Conservation (phyloP, 1,140 invertebrate genomes). For the Leptopilina clavipes region DNA sequence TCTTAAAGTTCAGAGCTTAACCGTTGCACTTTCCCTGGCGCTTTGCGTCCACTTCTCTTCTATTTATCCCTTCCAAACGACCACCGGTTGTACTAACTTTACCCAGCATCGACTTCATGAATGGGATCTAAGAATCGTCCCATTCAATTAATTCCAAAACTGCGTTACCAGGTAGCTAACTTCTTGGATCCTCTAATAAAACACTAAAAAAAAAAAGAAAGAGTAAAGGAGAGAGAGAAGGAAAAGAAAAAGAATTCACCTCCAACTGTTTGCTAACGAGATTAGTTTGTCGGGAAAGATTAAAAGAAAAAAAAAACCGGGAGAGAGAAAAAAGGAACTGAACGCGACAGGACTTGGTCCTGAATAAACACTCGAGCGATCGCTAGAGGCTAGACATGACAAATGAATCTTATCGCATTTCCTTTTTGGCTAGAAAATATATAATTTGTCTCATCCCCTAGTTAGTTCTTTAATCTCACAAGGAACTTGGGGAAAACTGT, state of each 20-base stretch:
- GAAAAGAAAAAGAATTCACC: neutral
- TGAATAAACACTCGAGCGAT: neutral
- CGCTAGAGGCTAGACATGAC: slow-evolving; percentile 31
- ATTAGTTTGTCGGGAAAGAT: slow-evolving; percentile 30
- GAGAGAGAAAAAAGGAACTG: slow-evolving; percentile 20
- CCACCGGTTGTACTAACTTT: slow-evolving; percentile 33
- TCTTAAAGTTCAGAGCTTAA: neutral
- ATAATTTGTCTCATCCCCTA: neutral
- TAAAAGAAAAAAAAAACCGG: neutral
- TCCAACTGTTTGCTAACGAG: slow-evolving; percentile 14
- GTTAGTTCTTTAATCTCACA: neutral
- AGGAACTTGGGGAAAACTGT: no score
- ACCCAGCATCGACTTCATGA: slow-evolving; percentile 32
- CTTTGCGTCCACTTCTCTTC: slow-evolving; percentile 44
- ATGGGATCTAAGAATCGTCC: slow-evolving; percentile 34
- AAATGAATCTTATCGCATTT: slow-evolving; percentile 33
- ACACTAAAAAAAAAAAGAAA: neutral
- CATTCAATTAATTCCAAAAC: slow-evolving; percentile 35
- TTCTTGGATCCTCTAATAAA: slow-evolving; percentile 18
- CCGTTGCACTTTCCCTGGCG: slow-evolving; percentile 18
- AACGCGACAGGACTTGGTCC: slow-evolving; percentile 14
- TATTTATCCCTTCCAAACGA: slow-evolving; percentile 33
- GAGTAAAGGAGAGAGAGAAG: no score
- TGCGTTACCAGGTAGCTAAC: slow-evolving; percentile 33
- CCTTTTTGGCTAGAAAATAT: slow-evolving; percentile 26